Conservation (phyloP, 2,888 invertebrate genomes). For the Meteorus colon region DNA sequence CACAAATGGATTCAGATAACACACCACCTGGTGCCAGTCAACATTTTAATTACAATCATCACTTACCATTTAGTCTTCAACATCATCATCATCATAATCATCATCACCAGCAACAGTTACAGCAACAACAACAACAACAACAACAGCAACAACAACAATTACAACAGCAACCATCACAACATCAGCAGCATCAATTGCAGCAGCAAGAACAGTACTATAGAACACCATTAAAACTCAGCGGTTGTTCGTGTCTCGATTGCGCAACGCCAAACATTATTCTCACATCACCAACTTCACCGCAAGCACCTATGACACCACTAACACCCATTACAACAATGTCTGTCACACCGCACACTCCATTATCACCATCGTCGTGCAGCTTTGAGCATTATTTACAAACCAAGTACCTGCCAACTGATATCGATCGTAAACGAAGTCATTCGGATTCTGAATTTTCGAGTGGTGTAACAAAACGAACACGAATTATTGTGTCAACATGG, state of each 20-base stretch:
- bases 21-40: constrained; percentile 48
- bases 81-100: constrained; percentile 50
- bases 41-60: constrained; percentile 59
- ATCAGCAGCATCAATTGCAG: constrained; percentile 68
- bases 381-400: constrained; percentile 80
- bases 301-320: constrained; percentile 72
- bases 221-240: constrained; percentile 55
- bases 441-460: constrained; percentile 80
- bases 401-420: constrained; percentile 79
- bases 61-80: constrained; percentile 68
- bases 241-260: constrained; percentile 52
- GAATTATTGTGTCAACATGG: constrained; percentile 64
- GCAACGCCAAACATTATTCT: constrained; percentile 65
- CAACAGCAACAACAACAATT: constrained; percentile 65
- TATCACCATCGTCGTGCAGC: constrained; percentile 76
- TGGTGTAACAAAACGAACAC: constrained; percentile 64
- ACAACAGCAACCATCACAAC: constrained; percentile 59
- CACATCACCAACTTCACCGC: constrained; percentile 76
- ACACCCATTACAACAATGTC: constrained; percentile 72
- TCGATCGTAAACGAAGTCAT: constrained; percentile 78
- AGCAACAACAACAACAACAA: constrained; percentile 51
- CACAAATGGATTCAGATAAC: constrained; percentile 66
- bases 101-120: constrained; percentile 48
- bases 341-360: constrained; percentile 75
- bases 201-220: constrained; percentile 62